Evolutionary conservation across 2,888 invertebrate genomes (phyloP).

Genomic region (Trichogramma evanescens): DNA sequence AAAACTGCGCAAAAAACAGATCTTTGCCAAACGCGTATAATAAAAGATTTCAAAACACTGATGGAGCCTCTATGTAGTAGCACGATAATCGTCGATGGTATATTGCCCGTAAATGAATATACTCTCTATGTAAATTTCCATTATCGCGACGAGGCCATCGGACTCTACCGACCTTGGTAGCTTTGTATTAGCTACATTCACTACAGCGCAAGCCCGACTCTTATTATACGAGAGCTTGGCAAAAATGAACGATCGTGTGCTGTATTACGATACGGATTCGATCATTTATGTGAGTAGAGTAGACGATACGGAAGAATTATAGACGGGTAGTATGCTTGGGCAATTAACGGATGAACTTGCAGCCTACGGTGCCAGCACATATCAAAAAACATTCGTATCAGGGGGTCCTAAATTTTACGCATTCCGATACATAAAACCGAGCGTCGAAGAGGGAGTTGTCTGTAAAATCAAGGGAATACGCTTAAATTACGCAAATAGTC

Average conservation of each 20-base stretch:
- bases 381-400: conserved; percentile 8
- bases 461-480: conserved; percentile 8
- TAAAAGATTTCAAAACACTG: background rate
- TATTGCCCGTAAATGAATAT: conserved; percentile 4
- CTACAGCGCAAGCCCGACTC: background rate
- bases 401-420: conserved; percentile 14
- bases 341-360: background rate
- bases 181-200: conserved; percentile 10
- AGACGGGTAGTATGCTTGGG: background rate
- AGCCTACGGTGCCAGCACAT: background rate
- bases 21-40: background rate
- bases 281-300: conserved; percentile 1
- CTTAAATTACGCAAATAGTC: background rate
- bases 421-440: background rate
- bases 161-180: background rate
- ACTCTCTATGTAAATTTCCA: conserved; percentile 5
- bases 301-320: background rate
- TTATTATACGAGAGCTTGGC: conserved; percentile 36
- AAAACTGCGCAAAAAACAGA: conserved; percentile 14
- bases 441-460: background rate
- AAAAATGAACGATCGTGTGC: conserved; percentile 23
- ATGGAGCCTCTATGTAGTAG: background rate
- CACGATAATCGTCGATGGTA: background rate
- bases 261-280: conserved; percentile 17
- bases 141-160: background rate